Percentiles rank a stretch among this genome's conserved stretches.
phyloP scores from a whole-genome alignment of 2,797 vertebrate genomes.

The Tragelaphus eurycerus region DNA sequence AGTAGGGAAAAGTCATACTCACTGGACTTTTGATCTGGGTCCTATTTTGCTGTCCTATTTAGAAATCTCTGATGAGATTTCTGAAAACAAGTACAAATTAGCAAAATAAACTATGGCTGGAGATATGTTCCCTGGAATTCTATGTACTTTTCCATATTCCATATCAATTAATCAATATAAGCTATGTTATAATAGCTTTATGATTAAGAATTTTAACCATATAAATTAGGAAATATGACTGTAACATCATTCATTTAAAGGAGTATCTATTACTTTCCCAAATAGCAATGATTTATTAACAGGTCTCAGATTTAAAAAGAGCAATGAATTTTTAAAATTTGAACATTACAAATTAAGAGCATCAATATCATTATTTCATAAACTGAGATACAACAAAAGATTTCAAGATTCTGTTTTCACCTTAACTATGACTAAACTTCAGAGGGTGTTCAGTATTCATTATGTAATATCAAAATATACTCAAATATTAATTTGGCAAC shows the following conservation, averaged over 20 bases:
- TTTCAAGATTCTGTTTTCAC: not conserved
- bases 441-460: not conserved
- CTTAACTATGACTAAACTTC: not conserved
- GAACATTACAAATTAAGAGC: not conserved
- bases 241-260: not conserved
- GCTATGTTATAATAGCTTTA: not conserved
- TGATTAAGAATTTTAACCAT: not conserved
- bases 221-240: not conserved
- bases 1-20: not conserved
- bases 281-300: not conserved
- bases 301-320: not conserved
- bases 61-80: not conserved
- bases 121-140: not conserved
- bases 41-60: not conserved
- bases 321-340: not conserved
- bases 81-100: not conserved
- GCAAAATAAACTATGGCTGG: not conserved
- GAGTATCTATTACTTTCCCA: not conserved
- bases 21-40: not conserved
- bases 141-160: not conserved
- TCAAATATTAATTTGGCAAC: not conserved
- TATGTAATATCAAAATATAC: not conserved
- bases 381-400: not conserved
- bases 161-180: not conserved
- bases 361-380: not conserved